phyloP scores from a whole-genome alignment of 2,797 vertebrate genomes.

The Aulostomus chinensis region DNA sequence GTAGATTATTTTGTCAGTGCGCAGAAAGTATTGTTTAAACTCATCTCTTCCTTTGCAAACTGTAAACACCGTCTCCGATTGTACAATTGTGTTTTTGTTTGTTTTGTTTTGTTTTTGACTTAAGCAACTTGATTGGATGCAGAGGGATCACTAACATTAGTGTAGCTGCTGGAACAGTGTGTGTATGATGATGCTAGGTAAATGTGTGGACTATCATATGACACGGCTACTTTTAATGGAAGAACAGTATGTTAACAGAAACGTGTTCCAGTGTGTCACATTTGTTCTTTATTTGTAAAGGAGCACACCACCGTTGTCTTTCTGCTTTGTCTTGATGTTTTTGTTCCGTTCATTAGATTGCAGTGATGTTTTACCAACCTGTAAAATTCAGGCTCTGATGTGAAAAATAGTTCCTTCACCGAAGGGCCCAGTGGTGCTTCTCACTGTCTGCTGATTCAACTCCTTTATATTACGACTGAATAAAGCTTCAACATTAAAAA shows the following conservation, averaged over 20 bases:
- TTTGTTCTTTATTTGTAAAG: conserved; percentile 35
- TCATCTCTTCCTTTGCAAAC: too few relatives aligned
- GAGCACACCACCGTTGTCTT: conserved; percentile 18
- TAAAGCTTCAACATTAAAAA: conserved; percentile 70
- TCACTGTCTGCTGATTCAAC: conserved; percentile 70
- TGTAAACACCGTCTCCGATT: too few relatives aligned
- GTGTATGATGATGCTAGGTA: neutral
- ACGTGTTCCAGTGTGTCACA: conserved; percentile 17
- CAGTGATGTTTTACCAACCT: conserved; percentile 48
- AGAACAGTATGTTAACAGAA: conserved; percentile 12
- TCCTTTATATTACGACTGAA: conserved; percentile 79
- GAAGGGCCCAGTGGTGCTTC: conserved; percentile 48
- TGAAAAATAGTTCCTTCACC: conserved; percentile 48
- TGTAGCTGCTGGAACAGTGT: neutral
- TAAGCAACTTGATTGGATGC: neutral
- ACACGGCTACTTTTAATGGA: too few relatives aligned
- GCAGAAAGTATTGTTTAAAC: neutral
- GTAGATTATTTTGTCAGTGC: neutral
- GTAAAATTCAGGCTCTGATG: conserved; percentile 53
- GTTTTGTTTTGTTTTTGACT: neutral
- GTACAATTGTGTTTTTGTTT: neutral
- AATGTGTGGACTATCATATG: too few relatives aligned
- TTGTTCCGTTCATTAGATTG: conserved; percentile 47
- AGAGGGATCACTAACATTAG: neutral
- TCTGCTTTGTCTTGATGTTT: conserved; percentile 50